A percentile compares a stretch with the other conserved stretches of the same genome.
phyloP scores from a whole-genome alignment of 1,140 invertebrate species.

The Anthonomus grandis region DNA sequence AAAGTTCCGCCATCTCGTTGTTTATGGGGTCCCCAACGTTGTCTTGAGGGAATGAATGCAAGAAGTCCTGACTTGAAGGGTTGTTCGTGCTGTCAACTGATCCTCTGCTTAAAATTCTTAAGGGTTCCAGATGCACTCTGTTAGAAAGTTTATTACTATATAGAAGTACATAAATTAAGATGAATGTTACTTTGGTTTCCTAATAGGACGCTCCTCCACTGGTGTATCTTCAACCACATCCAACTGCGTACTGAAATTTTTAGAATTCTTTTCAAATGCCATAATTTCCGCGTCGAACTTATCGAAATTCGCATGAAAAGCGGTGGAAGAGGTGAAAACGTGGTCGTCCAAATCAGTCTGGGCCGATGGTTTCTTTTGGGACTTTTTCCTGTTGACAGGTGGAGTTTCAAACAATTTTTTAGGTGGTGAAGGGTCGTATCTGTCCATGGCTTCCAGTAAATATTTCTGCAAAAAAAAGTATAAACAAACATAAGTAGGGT shows the following conservation, averaged over 20 bases:
- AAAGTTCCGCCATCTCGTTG: constrained; percentile 2
- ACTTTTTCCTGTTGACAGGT: too few species aligned
- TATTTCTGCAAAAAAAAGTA: too few species aligned
- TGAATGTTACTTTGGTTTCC: background rate
- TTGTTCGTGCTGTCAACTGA: background rate
- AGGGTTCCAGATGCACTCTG: background rate
- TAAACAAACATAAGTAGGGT: too few species aligned
- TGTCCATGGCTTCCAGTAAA: too few species aligned
- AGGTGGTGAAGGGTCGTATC: too few species aligned
- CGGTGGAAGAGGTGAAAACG: constrained; percentile 8
- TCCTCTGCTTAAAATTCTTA: background rate
- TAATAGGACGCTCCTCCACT: background rate
- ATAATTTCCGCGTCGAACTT: constrained; percentile 24
- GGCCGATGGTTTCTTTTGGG: too few species aligned
- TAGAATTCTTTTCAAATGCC: background rate
- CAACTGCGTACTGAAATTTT: constrained; percentile 5
- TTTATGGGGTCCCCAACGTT: too few species aligned
- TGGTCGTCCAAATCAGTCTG: too few species aligned
- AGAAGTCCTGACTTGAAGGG: background rate
- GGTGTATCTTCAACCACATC: constrained; percentile 17
- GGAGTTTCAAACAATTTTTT: too few species aligned
- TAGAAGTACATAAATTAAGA: background rate
- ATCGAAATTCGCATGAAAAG: constrained; percentile 11
- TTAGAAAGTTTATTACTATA: background rate
- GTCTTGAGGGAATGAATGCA: too few species aligned